phyloP scores from a whole-genome alignment of 2,797 vertebrate species.

The Ficedula albicollis region DNA sequence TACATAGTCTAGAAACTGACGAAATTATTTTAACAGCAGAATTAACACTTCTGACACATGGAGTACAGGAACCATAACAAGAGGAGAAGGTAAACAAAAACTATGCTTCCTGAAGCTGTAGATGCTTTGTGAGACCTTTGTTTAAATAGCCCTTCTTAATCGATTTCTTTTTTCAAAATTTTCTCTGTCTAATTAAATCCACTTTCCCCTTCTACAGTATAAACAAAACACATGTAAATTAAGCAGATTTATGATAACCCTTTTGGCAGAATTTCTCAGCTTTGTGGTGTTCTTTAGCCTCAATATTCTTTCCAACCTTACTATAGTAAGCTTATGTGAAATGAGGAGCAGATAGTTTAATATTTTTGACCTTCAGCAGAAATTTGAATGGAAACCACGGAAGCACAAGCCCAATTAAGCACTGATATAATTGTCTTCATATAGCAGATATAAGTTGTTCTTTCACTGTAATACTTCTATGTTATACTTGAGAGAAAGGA shows the following conservation, averaged over 20 bases:
- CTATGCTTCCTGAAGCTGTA: not conserved
- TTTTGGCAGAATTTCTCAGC: not conserved
- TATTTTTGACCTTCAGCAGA: conserved; percentile 12
- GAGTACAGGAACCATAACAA: not conserved
- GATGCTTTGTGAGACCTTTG: not conserved
- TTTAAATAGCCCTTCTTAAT: not conserved
- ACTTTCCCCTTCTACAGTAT: not conserved
- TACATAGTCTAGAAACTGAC: not conserved
- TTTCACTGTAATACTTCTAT: not conserved
- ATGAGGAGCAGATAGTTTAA: not conserved
- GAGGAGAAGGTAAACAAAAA: not conserved
- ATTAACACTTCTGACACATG: conserved; percentile 20
- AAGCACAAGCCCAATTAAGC: not conserved
- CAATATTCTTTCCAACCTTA: not conserved
- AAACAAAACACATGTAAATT: conserved; percentile 12
- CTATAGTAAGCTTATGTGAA: not conserved
- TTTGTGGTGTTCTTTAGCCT: not conserved
- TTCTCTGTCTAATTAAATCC: not conserved
- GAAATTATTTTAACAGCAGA: conserved; percentile 5
- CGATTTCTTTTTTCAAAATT: not conserved
- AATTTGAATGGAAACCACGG: not conserved
- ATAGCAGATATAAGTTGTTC: not conserved
- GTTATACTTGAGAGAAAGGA: not conserved
- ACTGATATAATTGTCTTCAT: not conserved
- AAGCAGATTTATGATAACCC: not conserved